Conservation (phyloP, 2,797 vertebrate species). For the Gobionotothen gibberifrons region DNA sequence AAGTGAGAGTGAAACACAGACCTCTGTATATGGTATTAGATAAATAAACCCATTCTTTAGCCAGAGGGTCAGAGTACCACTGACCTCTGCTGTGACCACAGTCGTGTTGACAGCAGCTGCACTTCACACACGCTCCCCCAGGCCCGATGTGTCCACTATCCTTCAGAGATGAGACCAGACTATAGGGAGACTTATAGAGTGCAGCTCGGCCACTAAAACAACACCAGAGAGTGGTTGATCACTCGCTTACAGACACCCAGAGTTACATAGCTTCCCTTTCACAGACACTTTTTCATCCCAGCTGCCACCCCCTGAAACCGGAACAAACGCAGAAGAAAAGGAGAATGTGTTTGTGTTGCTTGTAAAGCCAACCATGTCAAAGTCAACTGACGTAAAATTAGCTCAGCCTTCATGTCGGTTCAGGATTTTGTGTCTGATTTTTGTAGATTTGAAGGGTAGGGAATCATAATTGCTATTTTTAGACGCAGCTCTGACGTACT, state of each 20-base stretch:
- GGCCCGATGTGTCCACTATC: constrained; percentile 66
- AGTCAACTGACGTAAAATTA: constrained; percentile 8
- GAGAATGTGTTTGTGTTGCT: constrained; percentile 1
- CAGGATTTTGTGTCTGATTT: constrained; percentile 14
- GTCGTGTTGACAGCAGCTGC: constrained; percentile 74
- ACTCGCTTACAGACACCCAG: constrained; percentile 33
- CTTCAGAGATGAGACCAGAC: constrained; percentile 59
- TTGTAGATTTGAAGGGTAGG: constrained; percentile 2
- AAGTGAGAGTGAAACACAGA: constrained; percentile 48
- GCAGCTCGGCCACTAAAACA: constrained; percentile 33
- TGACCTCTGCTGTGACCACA: constrained; percentile 74
- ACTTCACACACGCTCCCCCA: constrained; percentile 68
- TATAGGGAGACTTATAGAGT: constrained; percentile 47
- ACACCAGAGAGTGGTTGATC: constrained; percentile 34
- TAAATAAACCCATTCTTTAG: constrained; percentile 42
- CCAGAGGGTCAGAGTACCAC: constrained; percentile 43
- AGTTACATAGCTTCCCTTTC: constrained; percentile 32
- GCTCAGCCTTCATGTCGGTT: constrained; percentile 17
- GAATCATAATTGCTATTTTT: constrained; percentile 42
- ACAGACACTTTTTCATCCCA: constrained; percentile 36
- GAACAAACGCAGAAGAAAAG: background rate
- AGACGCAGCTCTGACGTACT: constrained; percentile 27
- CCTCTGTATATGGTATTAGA: constrained; percentile 50
- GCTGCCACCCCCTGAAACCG: constrained; percentile 28
- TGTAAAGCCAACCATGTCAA: constrained; percentile 15